These are phyloP conservation scores for Rhincodon typus DNA, from an alignment of 2,797 vertebrate genomes.

Conservation along the genomic window DNA sequence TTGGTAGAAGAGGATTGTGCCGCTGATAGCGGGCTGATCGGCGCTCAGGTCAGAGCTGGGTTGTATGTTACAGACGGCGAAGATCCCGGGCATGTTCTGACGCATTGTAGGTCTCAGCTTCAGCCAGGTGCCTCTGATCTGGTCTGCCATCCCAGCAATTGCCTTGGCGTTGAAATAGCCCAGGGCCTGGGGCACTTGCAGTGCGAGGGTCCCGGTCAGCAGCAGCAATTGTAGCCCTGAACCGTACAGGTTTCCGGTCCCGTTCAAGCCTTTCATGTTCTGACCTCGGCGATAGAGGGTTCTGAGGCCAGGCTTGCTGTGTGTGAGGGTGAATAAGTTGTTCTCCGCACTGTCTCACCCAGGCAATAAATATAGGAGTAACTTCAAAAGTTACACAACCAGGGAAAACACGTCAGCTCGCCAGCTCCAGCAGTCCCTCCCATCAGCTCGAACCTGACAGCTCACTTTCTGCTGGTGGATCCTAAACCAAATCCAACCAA, in stretches of 20 bases:
- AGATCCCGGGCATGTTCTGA: accelerated
- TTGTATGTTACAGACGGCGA: not conserved
- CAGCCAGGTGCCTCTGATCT: not conserved
- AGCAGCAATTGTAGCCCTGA: not conserved
- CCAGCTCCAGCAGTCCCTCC: not conserved
- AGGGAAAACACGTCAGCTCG: not conserved
- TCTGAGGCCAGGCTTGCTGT: not conserved
- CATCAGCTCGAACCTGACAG: not conserved
- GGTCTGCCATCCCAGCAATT: not conserved
- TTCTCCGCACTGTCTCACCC: no score
- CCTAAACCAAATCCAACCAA: no score
- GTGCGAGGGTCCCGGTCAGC: not conserved
- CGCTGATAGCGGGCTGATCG: not conserved
- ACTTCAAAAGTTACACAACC: not conserved
- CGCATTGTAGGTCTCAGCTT: accelerated
- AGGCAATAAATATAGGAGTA: not conserved
- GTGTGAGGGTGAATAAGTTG: not conserved
- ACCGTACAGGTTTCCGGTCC: not conserved
- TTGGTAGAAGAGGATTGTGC: not conserved
- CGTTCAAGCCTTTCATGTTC: no score
- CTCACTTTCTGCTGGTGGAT: not conserved
- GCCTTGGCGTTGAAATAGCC: not conserved
- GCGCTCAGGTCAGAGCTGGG: not conserved
- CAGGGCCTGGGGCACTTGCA: not conserved
- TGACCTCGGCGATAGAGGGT: no score